These are phyloP conservation scores for Corythucha ciliata DNA, from an alignment of 2,888 invertebrate genomes.

Conservation along the genomic window DNA sequence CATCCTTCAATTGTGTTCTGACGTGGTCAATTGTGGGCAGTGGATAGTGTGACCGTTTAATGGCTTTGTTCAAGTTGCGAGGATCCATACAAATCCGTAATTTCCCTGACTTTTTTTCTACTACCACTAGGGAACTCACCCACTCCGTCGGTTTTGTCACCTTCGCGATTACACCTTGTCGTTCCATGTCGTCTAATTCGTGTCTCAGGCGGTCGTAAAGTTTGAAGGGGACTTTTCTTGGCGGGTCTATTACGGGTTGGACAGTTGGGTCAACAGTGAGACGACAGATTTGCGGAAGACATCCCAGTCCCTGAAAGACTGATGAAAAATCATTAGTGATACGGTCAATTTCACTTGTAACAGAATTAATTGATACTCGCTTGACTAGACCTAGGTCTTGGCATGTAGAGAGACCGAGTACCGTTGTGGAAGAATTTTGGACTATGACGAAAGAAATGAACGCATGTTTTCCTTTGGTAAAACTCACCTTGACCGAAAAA, in stretches of 20 bases:
- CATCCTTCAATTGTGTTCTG: slow-evolving; percentile 2
- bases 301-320: slow-evolving; percentile 9
- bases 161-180: slow-evolving; percentile 1
- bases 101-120: slow-evolving; percentile 1
- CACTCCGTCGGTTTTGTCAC: slow-evolving; percentile 17
- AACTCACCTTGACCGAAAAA: no score
- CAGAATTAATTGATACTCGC: no score
- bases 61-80: slow-evolving; percentile 7
- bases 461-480: no score
- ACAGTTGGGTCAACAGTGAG: slow-evolving; percentile 2
- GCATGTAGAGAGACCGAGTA: slow-evolving; percentile 7
- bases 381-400: slow-evolving; percentile 2
- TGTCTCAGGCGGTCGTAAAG: slow-evolving; percentile 9
- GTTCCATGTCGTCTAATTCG: slow-evolving; percentile 8
- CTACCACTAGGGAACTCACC: slow-evolving; percentile 6
- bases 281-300: background rate
- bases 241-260: slow-evolving; percentile 12
- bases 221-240: slow-evolving; percentile 10
- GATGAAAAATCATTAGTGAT: no score
- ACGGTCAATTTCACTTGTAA: no score
- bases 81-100: slow-evolving; percentile 13
- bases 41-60: slow-evolving; percentile 2
- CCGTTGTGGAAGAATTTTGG: background rate
- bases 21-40: slow-evolving; percentile 13
- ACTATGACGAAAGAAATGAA: slow-evolving; percentile 2